phyloP scores from a whole-genome alignment of 2,113 vertebrate species.

The Pangasianodon hypophthalmus region DNA sequence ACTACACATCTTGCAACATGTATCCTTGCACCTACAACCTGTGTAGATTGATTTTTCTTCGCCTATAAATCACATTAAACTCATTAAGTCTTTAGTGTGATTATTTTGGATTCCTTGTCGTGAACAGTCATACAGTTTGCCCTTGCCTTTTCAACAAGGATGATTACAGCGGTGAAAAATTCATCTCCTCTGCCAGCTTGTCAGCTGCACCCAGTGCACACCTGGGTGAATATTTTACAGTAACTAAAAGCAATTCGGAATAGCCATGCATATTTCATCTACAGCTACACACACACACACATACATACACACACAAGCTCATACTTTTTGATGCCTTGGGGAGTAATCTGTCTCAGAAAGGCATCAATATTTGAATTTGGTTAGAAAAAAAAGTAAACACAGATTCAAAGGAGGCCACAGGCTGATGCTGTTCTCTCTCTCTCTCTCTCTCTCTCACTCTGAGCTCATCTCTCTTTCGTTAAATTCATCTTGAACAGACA shows the following conservation, averaged over 20 bases:
- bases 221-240: constrained; percentile 73
- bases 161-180: constrained; percentile 62
- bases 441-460: constrained; percentile 15
- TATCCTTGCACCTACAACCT: not conserved
- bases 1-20: constrained; percentile 16
- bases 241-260: constrained; percentile 75
- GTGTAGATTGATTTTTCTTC: constrained; percentile 11
- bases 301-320: constrained; percentile 36
- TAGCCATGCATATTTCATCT: constrained; percentile 72
- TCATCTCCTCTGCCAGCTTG: constrained; percentile 55
- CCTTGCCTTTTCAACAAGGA: constrained; percentile 23
- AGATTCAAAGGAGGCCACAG: constrained; percentile 43
- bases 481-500: constrained; percentile 40
- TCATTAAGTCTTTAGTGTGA: constrained; percentile 16
- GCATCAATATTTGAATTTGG: constrained; percentile 70
- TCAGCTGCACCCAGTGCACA: constrained; percentile 52
- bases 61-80: constrained; percentile 27
- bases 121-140: constrained; percentile 2
- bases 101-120: constrained; percentile 15
- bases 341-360: constrained; percentile 67
- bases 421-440: constrained; percentile 14
- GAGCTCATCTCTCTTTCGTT: constrained; percentile 28
- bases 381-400: constrained; percentile 55
- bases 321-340: constrained; percentile 61
- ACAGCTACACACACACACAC: constrained; percentile 45